Evolutionary conservation across 2,113 vertebrate species (phyloP), one percentile per base, ranked within the genome.

Genomic region (Hippocampus comes): DNA sequence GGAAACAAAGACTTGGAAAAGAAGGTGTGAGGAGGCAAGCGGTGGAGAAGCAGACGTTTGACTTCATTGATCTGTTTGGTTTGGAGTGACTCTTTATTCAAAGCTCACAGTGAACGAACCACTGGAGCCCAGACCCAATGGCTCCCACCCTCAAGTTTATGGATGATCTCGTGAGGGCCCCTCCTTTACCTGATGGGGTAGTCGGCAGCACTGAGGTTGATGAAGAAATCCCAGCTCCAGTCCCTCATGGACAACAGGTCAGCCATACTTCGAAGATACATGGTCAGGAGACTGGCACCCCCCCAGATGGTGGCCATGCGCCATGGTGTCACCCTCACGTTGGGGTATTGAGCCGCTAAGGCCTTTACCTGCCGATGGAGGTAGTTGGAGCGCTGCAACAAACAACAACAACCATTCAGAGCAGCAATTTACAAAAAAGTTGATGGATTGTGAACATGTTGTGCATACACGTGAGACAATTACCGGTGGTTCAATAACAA

Each of bases 151-250:
- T 5, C n/a, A 10, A 23, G 53, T n/a, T 56, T 23, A n/a, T n/a
- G 23, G 53, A 23, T 23, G n/a, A 23, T 56, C 8, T 38, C 1
- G 6, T 72, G 14, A 7, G 57, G 21, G 38, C 61, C 14, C 21
- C 23, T 9, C 7, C 30, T 59, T 73, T 90, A 99, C 97, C 97
- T 96, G 93, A 98, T 98, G 1, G 97, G 97, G 73, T 99, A 99
- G 91, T 99, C 97, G 0, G 97, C 96, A 6, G 96, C 97, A 7
- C 97, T 99, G 87, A 99, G 95, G 92, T 99, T 99, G 88, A 99
- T 99, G 92, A 99, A 99, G 93, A 99, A 99, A 86, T 99, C 97
- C 97, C 97, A 99, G 34, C 89, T 93, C 97, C 97, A 99, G 89
- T 98, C 95, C 27, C 83, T 91, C 96, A 98, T 99, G 77, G 95